Conservation (phyloP, 2,797 vertebrate species). For the Girardinus metallicus region DNA sequence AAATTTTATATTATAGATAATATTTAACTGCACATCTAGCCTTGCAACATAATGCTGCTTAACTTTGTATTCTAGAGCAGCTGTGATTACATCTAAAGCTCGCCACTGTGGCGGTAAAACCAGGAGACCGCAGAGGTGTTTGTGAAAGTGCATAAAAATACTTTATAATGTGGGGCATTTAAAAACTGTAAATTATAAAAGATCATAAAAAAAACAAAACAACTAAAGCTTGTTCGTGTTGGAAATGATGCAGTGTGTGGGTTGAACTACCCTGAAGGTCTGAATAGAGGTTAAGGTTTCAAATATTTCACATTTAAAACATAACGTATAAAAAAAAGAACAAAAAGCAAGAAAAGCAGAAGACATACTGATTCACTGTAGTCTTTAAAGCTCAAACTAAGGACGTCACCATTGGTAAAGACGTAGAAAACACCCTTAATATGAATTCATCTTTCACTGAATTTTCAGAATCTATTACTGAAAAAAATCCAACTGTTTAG, state of each 20-base stretch:
- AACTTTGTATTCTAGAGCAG: background rate
- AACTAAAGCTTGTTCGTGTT: background rate
- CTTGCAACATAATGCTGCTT: background rate
- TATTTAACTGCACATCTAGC: background rate
- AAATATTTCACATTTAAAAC: background rate
- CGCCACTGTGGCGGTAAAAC: background rate
- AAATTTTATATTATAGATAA: constrained; percentile 3
- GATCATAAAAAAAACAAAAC: background rate
- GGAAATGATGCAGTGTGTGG: background rate
- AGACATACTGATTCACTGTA: background rate
- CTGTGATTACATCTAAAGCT: background rate
- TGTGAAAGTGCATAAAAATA: background rate
- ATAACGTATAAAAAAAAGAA: background rate
- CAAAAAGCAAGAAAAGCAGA: background rate
- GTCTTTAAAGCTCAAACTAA: background rate
- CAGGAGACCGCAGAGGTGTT: background rate
- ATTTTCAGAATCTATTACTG: background rate
- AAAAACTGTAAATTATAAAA: background rate
- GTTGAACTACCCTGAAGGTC: background rate
- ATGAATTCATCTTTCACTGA: background rate
- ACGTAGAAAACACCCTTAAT: background rate
- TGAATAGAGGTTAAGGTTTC: background rate
- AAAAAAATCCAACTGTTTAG: background rate
- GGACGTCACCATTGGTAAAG: background rate
- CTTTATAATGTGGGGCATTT: background rate